A percentile compares a stretch with the other conserved stretches of the same genome.
Conservation (phyloP, 2,113 vertebrate species). For the Centropus bengalensis region DNA sequence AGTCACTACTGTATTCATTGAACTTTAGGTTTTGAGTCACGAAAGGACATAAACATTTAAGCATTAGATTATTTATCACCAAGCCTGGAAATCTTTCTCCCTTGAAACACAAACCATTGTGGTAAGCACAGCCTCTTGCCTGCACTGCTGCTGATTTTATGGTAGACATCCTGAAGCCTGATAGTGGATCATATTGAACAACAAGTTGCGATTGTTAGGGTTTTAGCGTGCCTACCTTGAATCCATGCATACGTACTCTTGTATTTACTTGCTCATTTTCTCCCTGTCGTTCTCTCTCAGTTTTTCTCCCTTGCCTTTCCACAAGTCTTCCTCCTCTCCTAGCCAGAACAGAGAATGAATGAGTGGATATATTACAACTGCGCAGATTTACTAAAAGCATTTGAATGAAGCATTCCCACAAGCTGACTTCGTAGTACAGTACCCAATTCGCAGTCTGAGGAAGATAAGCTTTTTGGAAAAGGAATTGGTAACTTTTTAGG, state of each 20-base stretch:
- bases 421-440: not conserved
- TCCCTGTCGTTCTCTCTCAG: not conserved
- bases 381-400: not conserved
- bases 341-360: not conserved
- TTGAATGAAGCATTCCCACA: not conserved
- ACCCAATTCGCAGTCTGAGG: not conserved
- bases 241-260: fast-evolving
- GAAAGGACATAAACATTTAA: not conserved
- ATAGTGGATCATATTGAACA: not conserved
- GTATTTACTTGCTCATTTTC: not conserved
- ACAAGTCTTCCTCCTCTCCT: not conserved
- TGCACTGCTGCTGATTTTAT: not conserved
- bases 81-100: not conserved
- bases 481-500: constrained; percentile 4
- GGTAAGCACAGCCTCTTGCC: not conserved
- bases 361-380: not conserved
- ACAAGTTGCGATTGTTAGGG: not conserved
- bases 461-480: constrained; percentile 8
- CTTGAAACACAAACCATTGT: fast-evolving
- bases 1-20: not conserved
- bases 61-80: not conserved
- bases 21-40: not conserved
- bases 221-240: not conserved
- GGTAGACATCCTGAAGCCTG: not conserved
- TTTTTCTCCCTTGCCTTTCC: not conserved